Evolutionary conservation across 2,797 vertebrate species (phyloP).

Genomic region (Nothura maculosa): DNA sequence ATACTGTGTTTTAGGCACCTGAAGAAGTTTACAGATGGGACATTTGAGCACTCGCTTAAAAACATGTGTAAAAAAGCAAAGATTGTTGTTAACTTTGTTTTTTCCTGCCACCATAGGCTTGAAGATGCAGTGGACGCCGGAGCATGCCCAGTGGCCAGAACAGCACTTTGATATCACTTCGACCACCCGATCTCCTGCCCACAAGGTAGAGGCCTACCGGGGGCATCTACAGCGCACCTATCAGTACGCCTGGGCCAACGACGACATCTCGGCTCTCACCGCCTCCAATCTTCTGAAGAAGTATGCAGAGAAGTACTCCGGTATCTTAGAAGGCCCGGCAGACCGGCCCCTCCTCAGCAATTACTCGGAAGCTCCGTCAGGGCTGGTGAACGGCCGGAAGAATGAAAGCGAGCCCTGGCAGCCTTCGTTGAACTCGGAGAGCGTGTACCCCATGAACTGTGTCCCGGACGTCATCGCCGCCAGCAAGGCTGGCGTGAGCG

Average conservation of each 20-base stretch:
- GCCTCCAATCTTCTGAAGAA: conserved; percentile 99
- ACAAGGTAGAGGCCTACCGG: conserved; percentile 98
- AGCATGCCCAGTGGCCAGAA: conserved; percentile 99
- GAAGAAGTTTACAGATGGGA: not conserved
- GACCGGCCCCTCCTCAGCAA: conserved; percentile 94
- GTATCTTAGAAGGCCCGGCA: conserved; percentile 94
- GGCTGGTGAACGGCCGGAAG: conserved; percentile 95
- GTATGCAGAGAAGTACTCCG: conserved; percentile 99
- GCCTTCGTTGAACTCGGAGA: conserved; percentile 87
- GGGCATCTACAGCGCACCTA: conserved; percentile 98
- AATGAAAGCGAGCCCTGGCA: conserved; percentile 97
- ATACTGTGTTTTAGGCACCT: not conserved
- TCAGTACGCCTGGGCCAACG: conserved; percentile 99
- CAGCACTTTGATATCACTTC: conserved; percentile 99
- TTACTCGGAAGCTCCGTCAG: conserved; percentile 90
- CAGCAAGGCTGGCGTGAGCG: conserved; percentile 95
- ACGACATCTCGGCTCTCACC: conserved; percentile 98
- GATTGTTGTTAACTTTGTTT: conserved; percentile 47
- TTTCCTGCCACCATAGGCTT: conserved; percentile 87
- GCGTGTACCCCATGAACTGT: conserved; percentile 97
- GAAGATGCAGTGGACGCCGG: conserved; percentile 99
- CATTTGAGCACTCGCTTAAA: conserved; percentile 9
- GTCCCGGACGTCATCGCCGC: conserved; percentile 94
- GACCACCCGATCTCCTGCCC: conserved; percentile 97
- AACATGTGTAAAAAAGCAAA: not conserved